A percentile compares a stretch with the other conserved stretches of the same genome.
Evolutionary conservation across 2,888 invertebrate species (phyloP).

Genomic region (Acleris cristana): DNA sequence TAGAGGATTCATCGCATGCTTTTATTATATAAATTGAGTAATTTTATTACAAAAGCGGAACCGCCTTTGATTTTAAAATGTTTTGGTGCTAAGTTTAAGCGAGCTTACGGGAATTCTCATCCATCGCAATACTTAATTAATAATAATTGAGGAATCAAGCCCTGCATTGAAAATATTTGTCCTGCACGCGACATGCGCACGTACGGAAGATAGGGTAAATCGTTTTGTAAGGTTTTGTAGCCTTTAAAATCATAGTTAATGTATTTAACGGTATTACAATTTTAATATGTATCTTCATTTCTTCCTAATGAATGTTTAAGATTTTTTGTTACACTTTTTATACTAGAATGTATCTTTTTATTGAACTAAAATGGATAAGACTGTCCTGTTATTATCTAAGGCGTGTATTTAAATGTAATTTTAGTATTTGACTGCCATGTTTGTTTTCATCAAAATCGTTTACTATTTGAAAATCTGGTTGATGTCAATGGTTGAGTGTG

Average conservation of each 20-base stretch:
- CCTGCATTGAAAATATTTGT: conserved; percentile 75
- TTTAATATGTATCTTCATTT: conserved; percentile 40
- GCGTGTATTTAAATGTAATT: conserved; percentile 62
- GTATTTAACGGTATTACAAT: conserved; percentile 59
- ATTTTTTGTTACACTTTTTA: conserved; percentile 49
- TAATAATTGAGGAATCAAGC: conserved; percentile 38
- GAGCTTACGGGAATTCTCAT: conserved; percentile 34
- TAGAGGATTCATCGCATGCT: background rate
- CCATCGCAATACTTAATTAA: conserved; percentile 10
- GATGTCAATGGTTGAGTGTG: conserved; percentile 18
- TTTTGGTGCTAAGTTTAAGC: conserved; percentile 51
- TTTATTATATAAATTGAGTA: conserved; percentile 11
- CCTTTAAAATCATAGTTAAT: conserved; percentile 71
- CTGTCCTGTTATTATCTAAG: conserved; percentile 69
- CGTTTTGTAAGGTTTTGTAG: conserved; percentile 64
- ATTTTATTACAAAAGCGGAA: conserved; percentile 3
- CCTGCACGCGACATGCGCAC: conserved; percentile 63
- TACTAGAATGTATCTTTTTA: conserved; percentile 56
- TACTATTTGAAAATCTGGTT: conserved; percentile 16
- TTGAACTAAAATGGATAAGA: conserved; percentile 69
- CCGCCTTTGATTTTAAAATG: conserved; percentile 37
- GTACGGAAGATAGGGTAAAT: conserved; percentile 78
- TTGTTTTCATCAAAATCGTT: conserved; percentile 43
- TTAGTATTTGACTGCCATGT: conserved; percentile 70
- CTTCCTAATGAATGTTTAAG: conserved; percentile 45